Evolutionary conservation across 1,140 invertebrate species (phyloP).

Genomic region (Panulirus ornatus): DNA sequence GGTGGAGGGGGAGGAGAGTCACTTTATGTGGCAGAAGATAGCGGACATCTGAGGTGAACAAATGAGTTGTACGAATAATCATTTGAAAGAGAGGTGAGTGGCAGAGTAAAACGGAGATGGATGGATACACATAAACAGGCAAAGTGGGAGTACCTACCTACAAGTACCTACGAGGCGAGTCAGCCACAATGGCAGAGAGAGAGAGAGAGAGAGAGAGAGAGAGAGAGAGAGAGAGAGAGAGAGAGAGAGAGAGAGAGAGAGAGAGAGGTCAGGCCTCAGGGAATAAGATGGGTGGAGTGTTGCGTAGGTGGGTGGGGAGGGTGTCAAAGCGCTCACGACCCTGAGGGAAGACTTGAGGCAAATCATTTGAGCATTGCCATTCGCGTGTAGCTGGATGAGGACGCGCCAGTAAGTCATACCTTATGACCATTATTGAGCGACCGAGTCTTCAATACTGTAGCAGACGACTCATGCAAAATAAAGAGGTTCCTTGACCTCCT

Average conservation of each 20-base stretch:
- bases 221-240: conserved; percentile 30
- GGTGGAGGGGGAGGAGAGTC: background rate
- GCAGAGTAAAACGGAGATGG: background rate
- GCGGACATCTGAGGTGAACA: background rate
- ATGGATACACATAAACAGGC: background rate
- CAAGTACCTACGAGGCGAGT: background rate
- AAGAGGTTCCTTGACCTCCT: background rate
- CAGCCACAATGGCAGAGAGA: conserved; percentile 8
- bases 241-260: conserved; percentile 25
- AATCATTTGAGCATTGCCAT: no score
- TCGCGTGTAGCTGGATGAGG: no score
- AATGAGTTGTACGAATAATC: no score
- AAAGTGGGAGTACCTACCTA: background rate
- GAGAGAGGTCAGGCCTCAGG: background rate
- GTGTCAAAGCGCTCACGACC: background rate
- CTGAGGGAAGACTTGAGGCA: background rate
- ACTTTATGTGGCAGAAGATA: background rate
- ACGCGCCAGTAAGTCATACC: no score
- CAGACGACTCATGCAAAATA: no score
- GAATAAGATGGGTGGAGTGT: background rate
- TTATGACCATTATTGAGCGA: no score
- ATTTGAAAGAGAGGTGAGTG: background rate
- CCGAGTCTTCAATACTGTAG: no score
- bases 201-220: conserved; percentile 28
- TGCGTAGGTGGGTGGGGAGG: no score